Conservation (phyloP, 2,797 vertebrate species). For the Halcyon chelicuti region DNA sequence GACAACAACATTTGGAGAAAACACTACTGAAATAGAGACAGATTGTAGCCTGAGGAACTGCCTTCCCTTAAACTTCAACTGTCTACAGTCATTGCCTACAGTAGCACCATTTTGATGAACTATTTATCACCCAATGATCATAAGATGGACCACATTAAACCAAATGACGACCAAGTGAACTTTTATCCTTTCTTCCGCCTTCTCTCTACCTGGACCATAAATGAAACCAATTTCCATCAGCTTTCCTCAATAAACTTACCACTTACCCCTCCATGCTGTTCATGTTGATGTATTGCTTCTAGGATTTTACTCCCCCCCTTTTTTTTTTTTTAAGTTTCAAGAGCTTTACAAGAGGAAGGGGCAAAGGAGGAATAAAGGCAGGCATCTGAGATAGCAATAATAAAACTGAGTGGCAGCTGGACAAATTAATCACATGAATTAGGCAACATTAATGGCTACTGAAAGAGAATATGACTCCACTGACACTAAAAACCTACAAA, state of each 20-base stretch:
- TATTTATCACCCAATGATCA: background rate
- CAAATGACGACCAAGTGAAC: background rate
- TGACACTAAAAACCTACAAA: background rate
- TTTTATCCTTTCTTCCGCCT: background rate
- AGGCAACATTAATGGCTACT: background rate
- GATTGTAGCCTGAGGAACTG: conserved; percentile 2
- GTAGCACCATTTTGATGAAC: background rate
- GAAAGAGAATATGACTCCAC: background rate
- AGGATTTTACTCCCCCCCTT: background rate
- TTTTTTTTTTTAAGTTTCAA: background rate
- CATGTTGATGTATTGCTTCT: background rate
- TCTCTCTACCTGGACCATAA: background rate
- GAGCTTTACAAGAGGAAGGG: background rate
- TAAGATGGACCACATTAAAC: background rate
- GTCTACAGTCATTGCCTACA: background rate
- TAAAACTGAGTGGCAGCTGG: background rate
- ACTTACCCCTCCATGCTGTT: background rate
- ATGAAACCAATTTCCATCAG: background rate
- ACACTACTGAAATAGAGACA: background rate
- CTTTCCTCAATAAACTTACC: background rate
- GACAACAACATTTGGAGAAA: conserved; percentile 15
- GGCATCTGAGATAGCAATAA: background rate
- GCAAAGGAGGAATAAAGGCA: background rate
- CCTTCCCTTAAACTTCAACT: background rate
- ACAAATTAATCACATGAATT: background rate